Percentiles rank a stretch among this genome's conserved stretches.
phyloP scores from a whole-genome alignment of 2,797 vertebrate species.

The Varecia variegata region DNA sequence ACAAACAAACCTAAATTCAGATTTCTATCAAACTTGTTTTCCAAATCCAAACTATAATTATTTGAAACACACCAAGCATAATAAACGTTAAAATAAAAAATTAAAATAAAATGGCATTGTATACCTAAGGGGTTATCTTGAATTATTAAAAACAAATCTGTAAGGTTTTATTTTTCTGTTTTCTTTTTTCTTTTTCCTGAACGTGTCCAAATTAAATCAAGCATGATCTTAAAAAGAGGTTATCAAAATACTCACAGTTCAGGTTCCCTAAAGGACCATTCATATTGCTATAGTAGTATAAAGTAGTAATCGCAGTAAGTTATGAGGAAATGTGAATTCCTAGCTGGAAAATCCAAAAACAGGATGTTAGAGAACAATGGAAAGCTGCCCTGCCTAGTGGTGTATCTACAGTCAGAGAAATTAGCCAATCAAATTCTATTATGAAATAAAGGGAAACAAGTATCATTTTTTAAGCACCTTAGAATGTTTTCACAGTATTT shows the following conservation, averaged over 20 bases:
- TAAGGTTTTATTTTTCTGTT: not conserved
- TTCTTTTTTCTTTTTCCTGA: slow-evolving; percentile 25
- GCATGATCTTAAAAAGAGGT: slow-evolving; percentile 41
- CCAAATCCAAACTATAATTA: not conserved
- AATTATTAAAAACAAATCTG: slow-evolving; percentile 32
- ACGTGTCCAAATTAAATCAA: slow-evolving; percentile 56
- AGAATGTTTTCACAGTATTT: slow-evolving; percentile 34
- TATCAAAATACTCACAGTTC: slow-evolving; percentile 27
- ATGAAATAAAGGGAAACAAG: not conserved
- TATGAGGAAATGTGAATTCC: slow-evolving; percentile 39
- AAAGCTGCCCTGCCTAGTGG: not conserved
- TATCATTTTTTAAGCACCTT: slow-evolving; percentile 13
- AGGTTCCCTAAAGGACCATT: not conserved
- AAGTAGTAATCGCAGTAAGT: not conserved
- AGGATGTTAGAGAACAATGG: slow-evolving; percentile 42
- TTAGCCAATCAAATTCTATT: not conserved
- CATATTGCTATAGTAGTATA: not conserved
- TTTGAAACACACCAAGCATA: slow-evolving; percentile 22
- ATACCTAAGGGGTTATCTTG: not conserved
- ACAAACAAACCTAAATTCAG: slow-evolving; percentile 42
- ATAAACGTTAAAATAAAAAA: slow-evolving; percentile 43
- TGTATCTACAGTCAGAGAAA: not conserved
- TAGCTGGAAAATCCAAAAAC: slow-evolving; percentile 47
- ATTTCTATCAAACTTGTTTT: slow-evolving; percentile 39
- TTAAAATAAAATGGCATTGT: slow-evolving; percentile 27